Conservation (phyloP, 1,140 invertebrate species). For the Cardiocondyla obscurior region DNA sequence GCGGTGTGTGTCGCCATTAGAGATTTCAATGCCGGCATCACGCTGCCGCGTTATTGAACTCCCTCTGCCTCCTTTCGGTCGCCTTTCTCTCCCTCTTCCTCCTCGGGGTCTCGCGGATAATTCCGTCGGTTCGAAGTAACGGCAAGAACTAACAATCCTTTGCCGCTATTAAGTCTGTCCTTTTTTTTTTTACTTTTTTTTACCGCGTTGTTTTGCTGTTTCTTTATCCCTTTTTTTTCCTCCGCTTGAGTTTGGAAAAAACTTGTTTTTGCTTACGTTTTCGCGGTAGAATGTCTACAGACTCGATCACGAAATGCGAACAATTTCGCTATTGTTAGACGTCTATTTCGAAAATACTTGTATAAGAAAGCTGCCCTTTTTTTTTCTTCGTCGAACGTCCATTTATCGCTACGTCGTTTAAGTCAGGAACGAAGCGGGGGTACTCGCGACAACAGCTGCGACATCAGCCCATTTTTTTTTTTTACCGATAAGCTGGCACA, state of each 20-base stretch:
- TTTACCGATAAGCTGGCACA: neutral
- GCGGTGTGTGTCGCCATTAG: slow-evolving; percentile 55
- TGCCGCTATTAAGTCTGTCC: slow-evolving; percentile 35
- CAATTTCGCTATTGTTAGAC: neutral
- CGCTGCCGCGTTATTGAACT: slow-evolving; percentile 70
- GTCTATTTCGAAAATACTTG: neutral
- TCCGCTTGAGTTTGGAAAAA: neutral
- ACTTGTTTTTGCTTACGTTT: neutral
- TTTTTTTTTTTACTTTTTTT: slow-evolving; percentile 25
- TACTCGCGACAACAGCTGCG: slow-evolving; percentile 26
- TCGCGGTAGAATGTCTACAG: neutral
- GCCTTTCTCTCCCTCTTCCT: slow-evolving; percentile 5
- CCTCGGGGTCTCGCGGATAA: slow-evolving; percentile 33
- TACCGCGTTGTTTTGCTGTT: neutral
- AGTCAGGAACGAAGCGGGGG: neutral
- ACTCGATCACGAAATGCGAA: neutral
- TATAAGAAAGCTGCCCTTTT: neutral
- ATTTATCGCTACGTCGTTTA: neutral
- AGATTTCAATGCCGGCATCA: slow-evolving; percentile 76
- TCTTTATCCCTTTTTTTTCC: neutral
- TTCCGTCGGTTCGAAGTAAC: slow-evolving; percentile 51
- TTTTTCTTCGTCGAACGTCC: neutral
- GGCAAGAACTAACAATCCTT: slow-evolving; percentile 55
- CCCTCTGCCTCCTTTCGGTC: slow-evolving; percentile 46
- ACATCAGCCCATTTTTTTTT: slow-evolving; percentile 1